These are phyloP conservation scores for Scolanthus callimorphus DNA, from an alignment of 92 coral and sea anemone species.

Conservation along the genomic window DNA sequence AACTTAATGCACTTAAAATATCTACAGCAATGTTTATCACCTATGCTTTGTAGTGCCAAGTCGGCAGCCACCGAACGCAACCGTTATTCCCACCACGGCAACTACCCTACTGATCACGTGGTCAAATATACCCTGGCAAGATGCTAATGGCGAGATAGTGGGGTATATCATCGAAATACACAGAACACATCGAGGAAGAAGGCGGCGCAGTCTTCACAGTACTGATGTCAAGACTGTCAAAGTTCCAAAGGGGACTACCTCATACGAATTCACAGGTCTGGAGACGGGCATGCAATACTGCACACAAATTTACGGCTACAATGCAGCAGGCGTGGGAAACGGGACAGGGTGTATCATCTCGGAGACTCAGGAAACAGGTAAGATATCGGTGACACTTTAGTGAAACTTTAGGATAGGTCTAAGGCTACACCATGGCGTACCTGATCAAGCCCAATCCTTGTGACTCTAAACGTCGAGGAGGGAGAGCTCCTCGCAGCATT, in stretches of 20 bases:
- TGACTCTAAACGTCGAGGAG: too few species aligned
- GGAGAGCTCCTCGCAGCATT: too few species aligned
- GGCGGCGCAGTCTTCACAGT: neutral
- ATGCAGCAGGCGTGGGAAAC: neutral
- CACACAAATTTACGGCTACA: neutral
- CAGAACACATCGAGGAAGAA: neutral
- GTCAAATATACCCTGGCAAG: neutral
- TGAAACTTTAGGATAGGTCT: too few species aligned
- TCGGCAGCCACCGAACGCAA: conserved; percentile 3
- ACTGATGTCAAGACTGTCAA: neutral
- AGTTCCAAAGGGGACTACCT: neutral
- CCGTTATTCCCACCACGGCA: conserved; percentile 5
- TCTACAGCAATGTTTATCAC: too few species aligned
- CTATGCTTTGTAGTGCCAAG: conserved; percentile 13
- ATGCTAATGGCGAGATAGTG: conserved; percentile 8
- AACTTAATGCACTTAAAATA: too few species aligned
- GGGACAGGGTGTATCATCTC: neutral
- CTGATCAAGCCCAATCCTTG: too few species aligned
- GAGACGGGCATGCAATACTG: neutral
- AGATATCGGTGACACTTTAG: too few species aligned
- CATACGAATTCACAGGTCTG: neutral
- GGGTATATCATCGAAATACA: conserved; percentile 19
- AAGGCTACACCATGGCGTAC: too few species aligned
- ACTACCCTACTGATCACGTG: conserved; percentile 32
- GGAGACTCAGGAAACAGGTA: neutral